Percentiles rank a stretch among this genome's conserved stretches.
These are phyloP conservation scores for Irena cyanogastra DNA, from an alignment of 2,113 vertebrate species.

Conservation along the genomic window DNA sequence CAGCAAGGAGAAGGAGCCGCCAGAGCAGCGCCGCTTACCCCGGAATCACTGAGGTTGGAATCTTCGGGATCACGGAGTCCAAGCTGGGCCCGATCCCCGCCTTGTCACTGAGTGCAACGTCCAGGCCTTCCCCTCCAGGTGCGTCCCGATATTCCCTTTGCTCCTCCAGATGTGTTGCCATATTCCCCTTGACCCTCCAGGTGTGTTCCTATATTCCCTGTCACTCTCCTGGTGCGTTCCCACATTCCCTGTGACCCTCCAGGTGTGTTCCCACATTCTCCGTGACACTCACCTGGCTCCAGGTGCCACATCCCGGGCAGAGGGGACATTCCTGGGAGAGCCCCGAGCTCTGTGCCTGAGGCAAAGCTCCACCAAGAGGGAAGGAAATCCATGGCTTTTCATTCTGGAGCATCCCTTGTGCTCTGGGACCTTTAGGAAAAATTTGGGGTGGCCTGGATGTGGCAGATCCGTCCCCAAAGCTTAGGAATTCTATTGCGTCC, in stretches of 20 bases:
- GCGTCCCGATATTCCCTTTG: not conserved
- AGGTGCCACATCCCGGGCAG: too few species aligned
- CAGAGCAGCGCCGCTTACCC: not conserved
- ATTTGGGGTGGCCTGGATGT: fast-evolving
- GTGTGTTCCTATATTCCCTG: not conserved
- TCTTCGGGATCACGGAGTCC: not conserved
- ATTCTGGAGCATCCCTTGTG: not conserved
- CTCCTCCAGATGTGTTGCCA: not conserved
- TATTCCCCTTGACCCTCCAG: not conserved
- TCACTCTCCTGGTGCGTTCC: fast-evolving
- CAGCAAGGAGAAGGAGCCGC: not conserved
- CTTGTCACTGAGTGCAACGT: not conserved
- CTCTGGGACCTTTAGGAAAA: not conserved
- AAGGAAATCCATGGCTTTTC: not conserved
- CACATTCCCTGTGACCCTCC: fast-evolving
- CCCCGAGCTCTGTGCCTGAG: not conserved
- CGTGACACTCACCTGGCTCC: not conserved
- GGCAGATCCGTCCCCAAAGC: not conserved
- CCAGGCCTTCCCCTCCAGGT: not conserved
- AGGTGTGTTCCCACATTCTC: not conserved
- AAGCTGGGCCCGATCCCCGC: not conserved
- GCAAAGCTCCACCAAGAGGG: not conserved
- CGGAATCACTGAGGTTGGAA: not conserved
- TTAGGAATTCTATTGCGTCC: not conserved
- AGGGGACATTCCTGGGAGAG: not conserved